Evolutionary conservation across 2,113 vertebrate species (phyloP), one percentile per base, ranked within the genome.

Genomic region (Marmota monax): DNA sequence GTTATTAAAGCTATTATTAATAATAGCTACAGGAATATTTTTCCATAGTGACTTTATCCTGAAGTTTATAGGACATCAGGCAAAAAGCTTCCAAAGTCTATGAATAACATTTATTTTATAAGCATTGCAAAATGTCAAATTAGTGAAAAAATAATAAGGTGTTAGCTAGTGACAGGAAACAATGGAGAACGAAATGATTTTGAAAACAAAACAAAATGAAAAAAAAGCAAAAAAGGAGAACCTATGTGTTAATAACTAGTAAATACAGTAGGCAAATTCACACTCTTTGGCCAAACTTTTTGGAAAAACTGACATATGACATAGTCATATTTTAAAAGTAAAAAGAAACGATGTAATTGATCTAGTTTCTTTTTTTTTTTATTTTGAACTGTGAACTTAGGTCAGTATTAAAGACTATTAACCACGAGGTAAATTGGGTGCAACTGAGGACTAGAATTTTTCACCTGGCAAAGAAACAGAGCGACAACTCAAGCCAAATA

Each of bases 301-400:
- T 63, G 11, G 25, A 74, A 85, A 87, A 92, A 86, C 67, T 82
- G 25, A 61, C 34, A 39, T 34, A 14, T 89, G 89, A 42, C 22
- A 67, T 73, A 90, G 56, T 86, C 74, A 65, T 77, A 88, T 83
- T 76, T 88, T 73, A 83, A 92, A 97, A 88, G 86, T 58, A 93
- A 83, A 77, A 86, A 56, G 10, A 83, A 78, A 90, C 61, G 25
- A 51, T 61, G 0, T 51, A 86, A 93, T 16, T 85, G 76, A 73
- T 45, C 84, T 83, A 70, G 95, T 87, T 94, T 96, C 53, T 76
- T 56, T 56, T 58, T 58, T 58, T 58, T 16, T 76, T 58, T 73
- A 88, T 53, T 74, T 42, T 22, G 89, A 82, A 7, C 7, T 96
- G 45, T 86, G 74, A 96, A 95, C 22, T 94, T 20, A 83, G 69